These are phyloP conservation scores for Zeugodacus cucurbitae DNA, from an alignment of 1,140 invertebrate genomes.

Conservation along the genomic window DNA sequence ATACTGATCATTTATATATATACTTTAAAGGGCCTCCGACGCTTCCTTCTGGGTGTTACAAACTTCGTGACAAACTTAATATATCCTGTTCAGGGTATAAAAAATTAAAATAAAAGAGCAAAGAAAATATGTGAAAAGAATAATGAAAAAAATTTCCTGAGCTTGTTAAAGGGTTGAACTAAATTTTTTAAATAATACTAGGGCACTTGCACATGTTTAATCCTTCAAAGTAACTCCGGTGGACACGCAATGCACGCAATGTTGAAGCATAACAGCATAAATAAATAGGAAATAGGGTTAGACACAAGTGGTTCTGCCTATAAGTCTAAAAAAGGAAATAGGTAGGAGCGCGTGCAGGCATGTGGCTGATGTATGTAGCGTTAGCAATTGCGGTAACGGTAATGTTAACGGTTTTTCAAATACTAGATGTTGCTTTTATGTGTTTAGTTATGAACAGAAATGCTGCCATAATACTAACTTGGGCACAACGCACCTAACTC, in stretches of 20 bases:
- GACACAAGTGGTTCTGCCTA: neutral
- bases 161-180: neutral
- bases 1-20: no score
- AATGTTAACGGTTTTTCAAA: no score
- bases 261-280: neutral
- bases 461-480: neutral
- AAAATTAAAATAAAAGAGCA: no score
- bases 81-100: no score
- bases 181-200: neutral
- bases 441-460: neutral
- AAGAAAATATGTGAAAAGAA: no score
- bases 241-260: neutral
- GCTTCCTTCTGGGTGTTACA: no score
- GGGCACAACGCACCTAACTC: neutral
- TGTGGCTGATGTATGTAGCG: neutral
- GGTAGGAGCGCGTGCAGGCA: neutral
- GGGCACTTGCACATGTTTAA: neutral
- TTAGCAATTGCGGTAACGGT: neutral
- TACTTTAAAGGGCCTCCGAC: no score
- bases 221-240: neutral
- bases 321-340: neutral
- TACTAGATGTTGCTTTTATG: neutral
- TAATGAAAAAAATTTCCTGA: neutral
- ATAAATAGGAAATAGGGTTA: constrained; percentile 23
- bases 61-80: no score